These are phyloP conservation scores for Adineta ricciae DNA, from an alignment of 2,888 invertebrate species.

Conservation along the genomic window DNA sequence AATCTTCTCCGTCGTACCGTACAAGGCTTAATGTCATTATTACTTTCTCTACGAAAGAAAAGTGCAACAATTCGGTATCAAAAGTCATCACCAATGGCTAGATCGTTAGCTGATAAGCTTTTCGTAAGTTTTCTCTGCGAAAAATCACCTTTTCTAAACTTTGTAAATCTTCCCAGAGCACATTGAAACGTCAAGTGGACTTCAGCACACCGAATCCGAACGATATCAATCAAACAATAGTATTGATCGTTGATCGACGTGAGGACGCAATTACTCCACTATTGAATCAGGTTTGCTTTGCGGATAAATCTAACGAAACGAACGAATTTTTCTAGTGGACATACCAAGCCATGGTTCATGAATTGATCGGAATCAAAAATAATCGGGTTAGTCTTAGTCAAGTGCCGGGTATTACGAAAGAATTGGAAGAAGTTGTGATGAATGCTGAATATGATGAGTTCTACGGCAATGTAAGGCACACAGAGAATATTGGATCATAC, in stretches of 20 bases:
- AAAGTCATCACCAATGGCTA: constrained; percentile 71
- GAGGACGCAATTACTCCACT: constrained; percentile 92
- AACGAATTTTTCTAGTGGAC: constrained; percentile 73
- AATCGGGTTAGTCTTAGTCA: constrained; percentile 80
- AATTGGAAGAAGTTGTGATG: constrained; percentile 80
- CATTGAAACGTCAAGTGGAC: constrained; percentile 73
- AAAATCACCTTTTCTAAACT: background rate
- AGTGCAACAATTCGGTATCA: constrained; percentile 74
- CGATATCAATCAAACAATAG: constrained; percentile 37
- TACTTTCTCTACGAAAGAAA: constrained; percentile 78
- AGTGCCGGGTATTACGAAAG: constrained; percentile 72
- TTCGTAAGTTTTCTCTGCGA: constrained; percentile 50
- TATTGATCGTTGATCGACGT: constrained; percentile 79
- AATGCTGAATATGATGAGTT: constrained; percentile 93
- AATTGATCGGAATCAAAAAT: constrained; percentile 78
- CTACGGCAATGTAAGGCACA: constrained; percentile 62
- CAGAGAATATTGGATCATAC: no score
- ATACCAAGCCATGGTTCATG: constrained; percentile 99
- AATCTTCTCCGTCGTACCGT: constrained; percentile 66
- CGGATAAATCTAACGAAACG: no score
- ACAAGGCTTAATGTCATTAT: constrained; percentile 71
- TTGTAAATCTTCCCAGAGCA: constrained; percentile 56
- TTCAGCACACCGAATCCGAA: constrained; percentile 72
- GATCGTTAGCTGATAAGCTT: constrained; percentile 71
- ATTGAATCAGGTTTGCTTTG: constrained; percentile 63